Base-by-base conservation (phyloP, 2,113 vertebrate species). In the Eurypyga helias region DNA sequence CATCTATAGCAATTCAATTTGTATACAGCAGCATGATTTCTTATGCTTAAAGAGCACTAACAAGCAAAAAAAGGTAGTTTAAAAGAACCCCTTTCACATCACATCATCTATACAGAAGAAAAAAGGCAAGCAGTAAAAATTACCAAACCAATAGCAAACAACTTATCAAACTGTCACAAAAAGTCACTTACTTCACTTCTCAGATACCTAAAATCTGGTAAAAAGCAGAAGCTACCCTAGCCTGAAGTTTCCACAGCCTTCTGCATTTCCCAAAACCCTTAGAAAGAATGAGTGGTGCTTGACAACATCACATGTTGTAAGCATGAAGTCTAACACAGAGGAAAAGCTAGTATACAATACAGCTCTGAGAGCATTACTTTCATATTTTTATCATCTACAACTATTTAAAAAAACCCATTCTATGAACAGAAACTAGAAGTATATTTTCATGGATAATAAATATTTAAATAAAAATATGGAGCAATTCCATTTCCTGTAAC, bases 401-500 rank as follows among this genome's bases (percentile, higher is more conserved):
- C 17, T 45, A 85, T 33, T 87, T 51, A 0, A 17, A 87, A 80
- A 82, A 49, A 21, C 31, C 45, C 21, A 41, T 38, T 78, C n/a
- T 60, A 26, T 4, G 11, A 66, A 29, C 28, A 87, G 11, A 77
- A 83, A 86, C n/a, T 25, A 36, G 7, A 51, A 73, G 18, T 64
- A n/a, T 62, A 38, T 89, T 83, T 82, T 80, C 65, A 87, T 43
- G 66, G n/a, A 66, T 55, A 45, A 60, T 20, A 75, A 70, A 65
- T 28, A 52, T 25, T 43, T 2, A 17, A 89, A 41, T 41, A 96
- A 78, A 92, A 85, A 57, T 45, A 84, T 13, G 89, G 85, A 96
- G 34, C n/a, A 61, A 55, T 69, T 90, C 83, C 87, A 87, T 81
- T 87, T 92, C 76, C 72, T 87, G 33, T 90, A 90, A 72, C 73